These are phyloP conservation scores for Axea sp. DNA, from an alignment of 2,888 invertebrate species.

Conservation along the genomic window DNA sequence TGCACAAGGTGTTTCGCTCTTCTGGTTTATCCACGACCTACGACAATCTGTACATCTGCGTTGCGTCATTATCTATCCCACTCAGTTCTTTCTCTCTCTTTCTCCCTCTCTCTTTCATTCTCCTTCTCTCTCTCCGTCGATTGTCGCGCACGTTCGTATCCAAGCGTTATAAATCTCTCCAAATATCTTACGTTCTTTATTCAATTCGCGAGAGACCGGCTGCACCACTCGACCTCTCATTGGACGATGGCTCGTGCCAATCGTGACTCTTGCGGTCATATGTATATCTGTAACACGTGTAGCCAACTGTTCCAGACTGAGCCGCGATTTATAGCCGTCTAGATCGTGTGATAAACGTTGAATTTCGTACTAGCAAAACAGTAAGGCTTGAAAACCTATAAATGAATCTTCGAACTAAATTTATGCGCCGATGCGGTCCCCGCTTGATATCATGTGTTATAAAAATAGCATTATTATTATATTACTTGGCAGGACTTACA, in stretches of 20 bases:
- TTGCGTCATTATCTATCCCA: constrained; percentile 9
- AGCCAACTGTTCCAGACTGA: constrained; percentile 24
- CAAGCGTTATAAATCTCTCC: constrained; percentile 70
- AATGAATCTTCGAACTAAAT: constrained; percentile 10
- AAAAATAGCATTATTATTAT: too few species aligned
- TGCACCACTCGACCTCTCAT: constrained; percentile 21
- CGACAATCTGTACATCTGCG: constrained; percentile 60
- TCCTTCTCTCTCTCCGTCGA: constrained; percentile 47
- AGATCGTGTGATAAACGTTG: constrained; percentile 33
- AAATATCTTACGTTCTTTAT: constrained; percentile 68
- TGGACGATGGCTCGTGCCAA: constrained; percentile 50
- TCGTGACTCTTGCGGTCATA: constrained; percentile 33
- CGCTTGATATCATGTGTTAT: too few species aligned
- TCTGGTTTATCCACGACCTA: constrained; percentile 64
- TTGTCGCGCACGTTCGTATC: constrained; percentile 61
- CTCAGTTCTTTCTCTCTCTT: constrained; percentile 7
- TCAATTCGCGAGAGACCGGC: constrained; percentile 52
- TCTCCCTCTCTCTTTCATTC: constrained; percentile 29
- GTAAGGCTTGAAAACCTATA: constrained; percentile 7
- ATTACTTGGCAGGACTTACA: too few species aligned
- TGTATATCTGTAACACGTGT: constrained; percentile 44
- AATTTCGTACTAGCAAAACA: constrained; percentile 19
- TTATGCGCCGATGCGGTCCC: too few species aligned
- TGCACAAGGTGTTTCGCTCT: constrained; percentile 20
- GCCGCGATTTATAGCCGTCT: constrained; percentile 37